Percentiles rank a stretch among this genome's conserved stretches.
phyloP scores from a whole-genome alignment of 2,797 vertebrate genomes.

The Xenops minutus region DNA sequence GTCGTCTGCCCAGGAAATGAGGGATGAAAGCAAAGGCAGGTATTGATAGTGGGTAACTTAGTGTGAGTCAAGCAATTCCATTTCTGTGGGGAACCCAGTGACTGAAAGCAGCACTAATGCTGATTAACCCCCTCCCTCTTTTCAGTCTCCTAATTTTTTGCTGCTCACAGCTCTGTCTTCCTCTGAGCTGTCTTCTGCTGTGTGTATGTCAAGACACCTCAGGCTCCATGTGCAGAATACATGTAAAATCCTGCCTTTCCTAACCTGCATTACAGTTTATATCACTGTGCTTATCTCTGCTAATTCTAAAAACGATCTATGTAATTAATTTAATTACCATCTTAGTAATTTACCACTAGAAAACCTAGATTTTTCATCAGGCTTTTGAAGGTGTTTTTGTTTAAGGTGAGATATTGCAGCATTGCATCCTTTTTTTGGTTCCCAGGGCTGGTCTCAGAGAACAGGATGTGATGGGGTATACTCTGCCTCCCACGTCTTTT shows the following conservation, averaged over 20 bases:
- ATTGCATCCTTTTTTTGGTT: conserved; percentile 74
- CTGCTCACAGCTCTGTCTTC: neutral
- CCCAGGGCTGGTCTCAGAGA: conserved; percentile 70
- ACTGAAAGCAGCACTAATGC: conserved; percentile 5
- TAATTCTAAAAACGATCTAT: neutral
- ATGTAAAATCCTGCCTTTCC: neutral
- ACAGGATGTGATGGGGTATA: conserved; percentile 62
- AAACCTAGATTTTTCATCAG: conserved; percentile 39
- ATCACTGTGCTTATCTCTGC: neutral
- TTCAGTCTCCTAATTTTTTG: neutral
- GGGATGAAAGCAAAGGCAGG: rapidly evolving
- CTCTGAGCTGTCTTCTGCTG: neutral
- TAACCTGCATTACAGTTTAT: neutral
- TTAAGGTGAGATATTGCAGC: conserved; percentile 72
- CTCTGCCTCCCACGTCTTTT: conserved; percentile 62
- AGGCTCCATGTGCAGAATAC: neutral
- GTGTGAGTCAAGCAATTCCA: neutral
- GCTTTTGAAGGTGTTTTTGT: conserved; percentile 12
- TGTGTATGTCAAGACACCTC: neutral
- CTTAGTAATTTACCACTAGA: neutral
- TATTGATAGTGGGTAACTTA: neutral
- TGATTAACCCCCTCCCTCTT: conserved; percentile 17
- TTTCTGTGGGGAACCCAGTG: neutral
- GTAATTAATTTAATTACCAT: neutral
- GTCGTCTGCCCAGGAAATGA: neutral